A percentile compares a stretch with the other conserved stretches of the same genome.
Conservation (phyloP, 2,797 vertebrate species). For the Coendou prehensilis region DNA sequence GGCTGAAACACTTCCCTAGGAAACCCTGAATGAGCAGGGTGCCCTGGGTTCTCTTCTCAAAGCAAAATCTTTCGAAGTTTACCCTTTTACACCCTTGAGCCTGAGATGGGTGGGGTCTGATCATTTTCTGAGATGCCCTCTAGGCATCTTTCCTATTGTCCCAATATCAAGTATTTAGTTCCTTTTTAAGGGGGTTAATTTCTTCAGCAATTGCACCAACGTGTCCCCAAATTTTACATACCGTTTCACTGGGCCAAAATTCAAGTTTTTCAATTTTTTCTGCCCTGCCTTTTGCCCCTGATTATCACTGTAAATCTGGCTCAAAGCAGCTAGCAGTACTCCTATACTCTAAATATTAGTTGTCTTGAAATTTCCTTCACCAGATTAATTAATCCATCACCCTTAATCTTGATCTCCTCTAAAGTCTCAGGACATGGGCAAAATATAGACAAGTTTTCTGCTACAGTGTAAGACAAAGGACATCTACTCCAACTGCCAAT, state of each 20-base stretch:
- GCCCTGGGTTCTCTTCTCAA: neutral
- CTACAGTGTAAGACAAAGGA: neutral
- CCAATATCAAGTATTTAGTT: neutral
- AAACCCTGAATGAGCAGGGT: neutral
- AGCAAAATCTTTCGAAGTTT: neutral
- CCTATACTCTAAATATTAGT: neutral
- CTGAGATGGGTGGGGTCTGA: neutral
- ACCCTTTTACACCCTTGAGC: neutral
- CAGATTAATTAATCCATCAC: neutral
- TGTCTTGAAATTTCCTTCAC: neutral
- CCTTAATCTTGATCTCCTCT: neutral
- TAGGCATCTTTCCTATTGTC: neutral
- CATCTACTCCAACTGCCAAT: neutral
- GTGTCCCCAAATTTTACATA: neutral
- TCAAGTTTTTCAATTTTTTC: neutral
- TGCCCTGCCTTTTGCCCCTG: neutral
- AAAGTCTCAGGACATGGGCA: neutral
- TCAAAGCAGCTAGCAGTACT: neutral
- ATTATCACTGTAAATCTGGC: neutral
- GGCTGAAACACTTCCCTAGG: neutral
- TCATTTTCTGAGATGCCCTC: neutral
- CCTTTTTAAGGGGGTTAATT: neutral
- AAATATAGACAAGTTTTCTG: neutral
- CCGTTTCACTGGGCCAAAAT: neutral
- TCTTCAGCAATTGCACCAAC: neutral